Evolutionary conservation across 2,113 vertebrate species (phyloP).

Genomic region (Gallinago media): DNA sequence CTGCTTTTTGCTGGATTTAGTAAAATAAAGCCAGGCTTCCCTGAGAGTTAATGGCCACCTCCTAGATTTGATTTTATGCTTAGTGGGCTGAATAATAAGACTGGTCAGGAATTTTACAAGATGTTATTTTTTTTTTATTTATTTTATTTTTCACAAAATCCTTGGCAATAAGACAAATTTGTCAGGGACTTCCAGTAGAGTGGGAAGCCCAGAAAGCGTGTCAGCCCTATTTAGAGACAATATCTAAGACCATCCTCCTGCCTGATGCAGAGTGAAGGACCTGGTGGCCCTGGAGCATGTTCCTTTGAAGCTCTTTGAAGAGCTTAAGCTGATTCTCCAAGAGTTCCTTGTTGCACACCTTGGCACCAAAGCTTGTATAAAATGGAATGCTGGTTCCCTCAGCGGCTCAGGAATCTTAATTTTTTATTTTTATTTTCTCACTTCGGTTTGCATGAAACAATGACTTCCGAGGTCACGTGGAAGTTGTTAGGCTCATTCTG

Average conservation of each 20-base stretch:
- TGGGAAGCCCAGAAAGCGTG: not conserved
- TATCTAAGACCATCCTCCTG: not conserved
- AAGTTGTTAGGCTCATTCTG: not conserved
- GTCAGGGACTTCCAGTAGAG: not conserved
- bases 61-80: slow-evolving; percentile 45
- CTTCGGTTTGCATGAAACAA: not conserved
- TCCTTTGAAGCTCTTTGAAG: not conserved
- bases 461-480: not conserved
- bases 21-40: not conserved
- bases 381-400: not conserved
- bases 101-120: slow-evolving; percentile 21
- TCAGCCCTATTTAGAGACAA: not conserved
- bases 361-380: not conserved
- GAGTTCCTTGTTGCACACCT: not conserved
- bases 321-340: not conserved
- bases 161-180: not conserved
- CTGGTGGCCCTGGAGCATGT: not conserved
- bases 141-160: not conserved
- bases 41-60: slow-evolving; percentile 8
- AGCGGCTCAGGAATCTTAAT: not conserved
- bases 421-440: not conserved
- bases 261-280: not conserved
- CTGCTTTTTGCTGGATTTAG: not conserved
- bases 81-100: slow-evolving; percentile 30
- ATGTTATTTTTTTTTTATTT: not conserved